These are phyloP conservation scores for Cryptus armator DNA, from an alignment of 2,888 invertebrate species.

Conservation along the genomic window DNA sequence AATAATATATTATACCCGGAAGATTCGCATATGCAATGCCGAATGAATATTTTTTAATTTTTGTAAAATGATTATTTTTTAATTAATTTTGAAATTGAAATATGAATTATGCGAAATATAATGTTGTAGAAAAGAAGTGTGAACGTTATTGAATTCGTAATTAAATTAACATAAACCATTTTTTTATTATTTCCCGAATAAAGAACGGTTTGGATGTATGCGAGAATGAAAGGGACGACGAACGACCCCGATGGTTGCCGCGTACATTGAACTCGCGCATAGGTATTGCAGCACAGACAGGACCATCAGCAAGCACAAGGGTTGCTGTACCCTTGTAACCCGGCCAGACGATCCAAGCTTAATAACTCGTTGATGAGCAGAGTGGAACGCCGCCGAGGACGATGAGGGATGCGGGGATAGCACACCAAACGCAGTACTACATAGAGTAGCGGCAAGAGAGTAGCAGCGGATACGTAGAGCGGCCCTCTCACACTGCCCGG, in stretches of 20 bases:
- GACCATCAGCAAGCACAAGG: conserved; percentile 27
- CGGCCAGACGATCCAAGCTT: conserved; percentile 43
- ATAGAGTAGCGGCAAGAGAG: conserved; percentile 34
- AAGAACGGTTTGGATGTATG: no score
- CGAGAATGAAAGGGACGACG: neutral
- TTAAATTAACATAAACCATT: no score
- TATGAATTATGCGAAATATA: no score
- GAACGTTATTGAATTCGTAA: no score
- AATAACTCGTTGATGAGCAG: conserved; percentile 68
- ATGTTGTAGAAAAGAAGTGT: no score
- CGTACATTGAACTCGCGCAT: conserved; percentile 38
- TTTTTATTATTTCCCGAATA: no score
- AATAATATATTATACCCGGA: no score
- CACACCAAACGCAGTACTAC: conserved; percentile 5
- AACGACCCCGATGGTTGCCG: neutral
- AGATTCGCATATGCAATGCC: no score
- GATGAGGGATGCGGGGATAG: conserved; percentile 1
- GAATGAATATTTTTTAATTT: neutral
- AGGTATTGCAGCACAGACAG: conserved; percentile 4
- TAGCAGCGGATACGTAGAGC: conserved; percentile 26
- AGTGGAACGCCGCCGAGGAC: conserved; percentile 11
- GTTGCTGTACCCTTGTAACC: conserved; percentile 6
- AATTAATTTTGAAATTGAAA: no score
- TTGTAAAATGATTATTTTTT: neutral
- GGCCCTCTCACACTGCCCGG: conserved; percentile 22